Conservation (phyloP, 92 coral and sea anemone species). For the Heteractis magnifica region DNA sequence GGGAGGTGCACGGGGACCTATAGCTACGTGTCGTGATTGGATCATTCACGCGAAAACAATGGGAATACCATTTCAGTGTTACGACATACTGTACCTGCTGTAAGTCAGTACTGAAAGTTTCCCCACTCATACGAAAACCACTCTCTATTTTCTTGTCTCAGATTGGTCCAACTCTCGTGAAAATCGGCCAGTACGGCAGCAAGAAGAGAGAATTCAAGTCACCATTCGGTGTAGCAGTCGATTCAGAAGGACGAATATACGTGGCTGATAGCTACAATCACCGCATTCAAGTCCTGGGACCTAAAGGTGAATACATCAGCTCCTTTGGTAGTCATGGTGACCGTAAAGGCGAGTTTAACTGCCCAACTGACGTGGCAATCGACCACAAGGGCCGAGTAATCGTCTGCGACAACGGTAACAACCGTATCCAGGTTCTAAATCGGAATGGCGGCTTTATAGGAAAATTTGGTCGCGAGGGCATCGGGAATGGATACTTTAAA, state of each 20-base stretch:
- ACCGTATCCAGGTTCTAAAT: conserved; percentile 86
- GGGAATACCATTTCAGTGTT: too few species aligned
- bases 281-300: conserved; percentile 87
- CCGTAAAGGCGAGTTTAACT: conserved; percentile 93
- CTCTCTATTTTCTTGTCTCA: not conserved
- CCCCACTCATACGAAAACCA: too few species aligned
- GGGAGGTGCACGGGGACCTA: too few species aligned
- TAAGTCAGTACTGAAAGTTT: too few species aligned
- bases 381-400: conserved; percentile 83
- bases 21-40: too few species aligned
- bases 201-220: conserved; percentile 96
- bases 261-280: conserved; percentile 99
- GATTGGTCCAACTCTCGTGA: conserved; percentile 87
- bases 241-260: conserved; percentile 78
- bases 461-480: conserved; percentile 97
- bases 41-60: too few species aligned
- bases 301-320: conserved; percentile 83
- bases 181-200: conserved; percentile 97
- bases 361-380: conserved; percentile 95
- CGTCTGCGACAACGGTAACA: conserved; percentile 97
- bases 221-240: conserved; percentile 92
- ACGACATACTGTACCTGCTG: too few species aligned
- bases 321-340: conserved; percentile 97
- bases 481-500: conserved; percentile 94
- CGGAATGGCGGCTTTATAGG: conserved; percentile 90